Percentiles rank a stretch among this genome's conserved stretches.
Evolutionary conservation across 2,113 vertebrate genomes (phyloP).

Genomic region (Scomber japonicus): DNA sequence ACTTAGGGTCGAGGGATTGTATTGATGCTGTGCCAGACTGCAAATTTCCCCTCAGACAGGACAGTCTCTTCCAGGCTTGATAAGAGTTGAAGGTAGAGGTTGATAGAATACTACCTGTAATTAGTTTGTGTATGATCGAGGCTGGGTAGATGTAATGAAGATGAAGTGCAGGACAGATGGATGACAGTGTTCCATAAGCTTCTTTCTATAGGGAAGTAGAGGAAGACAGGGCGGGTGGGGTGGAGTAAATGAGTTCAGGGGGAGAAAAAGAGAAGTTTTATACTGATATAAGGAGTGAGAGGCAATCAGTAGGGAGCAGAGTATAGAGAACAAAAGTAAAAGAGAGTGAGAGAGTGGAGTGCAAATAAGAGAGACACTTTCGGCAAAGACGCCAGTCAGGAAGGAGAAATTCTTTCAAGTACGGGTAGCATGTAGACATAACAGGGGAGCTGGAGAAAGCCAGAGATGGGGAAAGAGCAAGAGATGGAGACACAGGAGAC

Average conservation of each 20-base stretch:
- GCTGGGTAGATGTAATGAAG: slow-evolving; percentile 49
- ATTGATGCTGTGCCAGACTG: slow-evolving; percentile 56
- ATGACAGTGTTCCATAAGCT: slow-evolving; percentile 15
- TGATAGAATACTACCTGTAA: slow-evolving; percentile 75
- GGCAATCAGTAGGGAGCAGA: slow-evolving; percentile 58
- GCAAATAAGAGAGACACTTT: slow-evolving; percentile 53
- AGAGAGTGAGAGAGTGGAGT: slow-evolving; percentile 41
- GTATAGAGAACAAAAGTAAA: slow-evolving; percentile 39
- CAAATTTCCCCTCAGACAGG: slow-evolving; percentile 64
- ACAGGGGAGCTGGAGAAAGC: slow-evolving; percentile 42
- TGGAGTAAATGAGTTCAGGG: slow-evolving; percentile 38
- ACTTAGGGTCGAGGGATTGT: slow-evolving; percentile 59
- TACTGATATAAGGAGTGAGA: slow-evolving; percentile 32
- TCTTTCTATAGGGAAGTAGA: slow-evolving; percentile 17
- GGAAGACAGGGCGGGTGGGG: neutral
- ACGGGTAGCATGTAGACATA: slow-evolving; percentile 54
- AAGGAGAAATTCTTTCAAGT: slow-evolving; percentile 65
- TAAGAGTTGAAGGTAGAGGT: slow-evolving; percentile 55
- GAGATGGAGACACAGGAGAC: slow-evolving; percentile 56
- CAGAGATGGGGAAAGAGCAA: slow-evolving; percentile 41
- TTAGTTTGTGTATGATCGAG: slow-evolving; percentile 61
- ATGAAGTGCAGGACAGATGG: slow-evolving; percentile 39
- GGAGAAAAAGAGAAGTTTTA: slow-evolving; percentile 42
- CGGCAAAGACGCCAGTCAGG: slow-evolving; percentile 51
- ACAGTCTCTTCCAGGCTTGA: slow-evolving; percentile 39